phyloP scores from a whole-genome alignment of 2,888 invertebrate genomes.

The Oscheius sp. region DNA sequence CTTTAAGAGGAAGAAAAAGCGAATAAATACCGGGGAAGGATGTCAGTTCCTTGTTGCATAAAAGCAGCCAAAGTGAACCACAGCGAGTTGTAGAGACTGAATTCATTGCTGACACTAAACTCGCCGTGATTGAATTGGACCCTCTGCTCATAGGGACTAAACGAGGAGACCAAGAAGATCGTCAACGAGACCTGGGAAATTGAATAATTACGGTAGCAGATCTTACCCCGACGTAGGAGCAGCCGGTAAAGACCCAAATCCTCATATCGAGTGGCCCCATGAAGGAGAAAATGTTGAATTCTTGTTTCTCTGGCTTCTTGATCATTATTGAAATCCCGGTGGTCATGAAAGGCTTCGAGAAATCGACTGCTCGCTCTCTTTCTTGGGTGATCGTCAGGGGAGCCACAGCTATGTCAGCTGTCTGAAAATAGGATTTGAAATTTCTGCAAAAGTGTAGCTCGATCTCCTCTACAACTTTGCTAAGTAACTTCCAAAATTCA shows the following conservation, averaged over 20 bases:
- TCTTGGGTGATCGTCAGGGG: constrained; percentile 90
- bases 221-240: constrained; percentile 89
- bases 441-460: too few species aligned
- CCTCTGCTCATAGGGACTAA: constrained; percentile 97
- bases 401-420: constrained; percentile 93
- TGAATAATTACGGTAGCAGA: not conserved
- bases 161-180: constrained; percentile 90
- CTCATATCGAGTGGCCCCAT: constrained; percentile 92
- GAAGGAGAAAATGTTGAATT: constrained; percentile 95
- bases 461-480: not conserved
- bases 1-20: not conserved
- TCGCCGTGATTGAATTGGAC: constrained; percentile 60
- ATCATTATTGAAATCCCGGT: constrained; percentile 91
- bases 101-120: constrained; percentile 79
- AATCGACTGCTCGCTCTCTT: constrained; percentile 91
- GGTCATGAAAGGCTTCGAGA: constrained; percentile 96
- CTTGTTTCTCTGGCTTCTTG: constrained; percentile 79
- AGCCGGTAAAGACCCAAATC: constrained; percentile 83
- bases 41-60: constrained; percentile 98
- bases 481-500: not conserved
- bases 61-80: constrained; percentile 98
- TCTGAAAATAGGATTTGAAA: too few species aligned
- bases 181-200: constrained; percentile 83
- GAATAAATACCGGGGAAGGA: constrained; percentile 82
- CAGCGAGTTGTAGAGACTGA: constrained; percentile 91